These are phyloP conservation scores for Propithecus perrieri DNA, from an alignment of 2,797 vertebrate species.

Conservation along the genomic window DNA sequence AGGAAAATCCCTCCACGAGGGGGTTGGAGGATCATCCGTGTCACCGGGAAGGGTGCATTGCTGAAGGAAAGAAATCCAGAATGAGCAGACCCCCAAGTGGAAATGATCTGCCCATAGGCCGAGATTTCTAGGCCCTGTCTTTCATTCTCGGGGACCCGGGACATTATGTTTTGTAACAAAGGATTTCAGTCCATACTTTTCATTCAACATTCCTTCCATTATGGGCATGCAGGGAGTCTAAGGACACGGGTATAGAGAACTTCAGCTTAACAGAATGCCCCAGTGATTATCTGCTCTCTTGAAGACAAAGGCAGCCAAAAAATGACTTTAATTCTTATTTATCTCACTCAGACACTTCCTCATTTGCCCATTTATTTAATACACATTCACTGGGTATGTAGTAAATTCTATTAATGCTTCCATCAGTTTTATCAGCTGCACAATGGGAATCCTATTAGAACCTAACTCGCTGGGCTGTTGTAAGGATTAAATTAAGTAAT, in stretches of 20 bases:
- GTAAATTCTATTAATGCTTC: not conserved
- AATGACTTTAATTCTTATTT: not conserved
- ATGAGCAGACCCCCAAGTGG: not conserved
- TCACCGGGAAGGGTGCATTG: not conserved
- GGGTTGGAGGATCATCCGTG: slow-evolving; percentile 21
- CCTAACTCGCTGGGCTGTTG: not conserved
- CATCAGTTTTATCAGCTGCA: not conserved
- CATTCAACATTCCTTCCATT: not conserved
- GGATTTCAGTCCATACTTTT: not conserved
- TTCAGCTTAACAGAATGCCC: not conserved
- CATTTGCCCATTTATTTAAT: not conserved
- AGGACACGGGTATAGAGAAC: not conserved
- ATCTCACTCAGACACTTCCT: not conserved
- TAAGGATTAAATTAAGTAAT: not conserved
- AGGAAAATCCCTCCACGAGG: slow-evolving; percentile 2
- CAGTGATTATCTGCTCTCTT: not conserved
- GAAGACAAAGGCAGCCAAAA: not conserved
- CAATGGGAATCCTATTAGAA: not conserved
- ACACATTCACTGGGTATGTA: not conserved
- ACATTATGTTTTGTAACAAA: not conserved
- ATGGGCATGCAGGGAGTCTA: too few species aligned
- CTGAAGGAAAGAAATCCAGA: not conserved
- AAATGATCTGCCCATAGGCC: not conserved
- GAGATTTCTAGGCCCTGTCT: not conserved
- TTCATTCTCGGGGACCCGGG: not conserved